Conservation (phyloP, 1,140 invertebrate species). For the Coelopa frigida region DNA sequence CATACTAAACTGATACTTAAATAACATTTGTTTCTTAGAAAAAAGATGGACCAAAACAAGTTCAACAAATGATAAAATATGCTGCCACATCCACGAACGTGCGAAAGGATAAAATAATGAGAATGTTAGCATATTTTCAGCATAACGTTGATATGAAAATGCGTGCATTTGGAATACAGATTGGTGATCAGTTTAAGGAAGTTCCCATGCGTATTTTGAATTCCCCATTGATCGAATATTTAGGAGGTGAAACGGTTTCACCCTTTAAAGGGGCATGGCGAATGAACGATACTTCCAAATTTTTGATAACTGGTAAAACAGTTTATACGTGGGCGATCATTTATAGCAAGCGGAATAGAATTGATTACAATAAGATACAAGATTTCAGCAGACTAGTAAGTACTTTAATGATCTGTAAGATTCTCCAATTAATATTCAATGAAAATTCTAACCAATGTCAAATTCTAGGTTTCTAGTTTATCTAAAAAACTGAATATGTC, state of each 20-base stretch:
- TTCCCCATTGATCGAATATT: slow-evolving; percentile 51
- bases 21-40: slow-evolving; percentile 23
- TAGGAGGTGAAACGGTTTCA: slow-evolving; percentile 9
- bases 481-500: slow-evolving; percentile 5
- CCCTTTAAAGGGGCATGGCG: slow-evolving; percentile 28
- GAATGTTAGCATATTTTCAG: slow-evolving; percentile 46
- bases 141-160: slow-evolving; percentile 49
- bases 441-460: too few relatives aligned
- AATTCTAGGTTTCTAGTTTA: slow-evolving; percentile 4
- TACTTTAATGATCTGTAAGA: not conserved
- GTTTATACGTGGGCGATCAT: slow-evolving; percentile 33
- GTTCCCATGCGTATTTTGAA: slow-evolving; percentile 52
- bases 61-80: slow-evolving; percentile 56
- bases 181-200: slow-evolving; percentile 49
- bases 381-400: not conserved
- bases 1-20: not conserved
- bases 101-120: slow-evolving; percentile 57
- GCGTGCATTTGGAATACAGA: slow-evolving; percentile 53
- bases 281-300: slow-evolving; percentile 8
- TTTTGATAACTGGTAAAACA: slow-evolving; percentile 16
- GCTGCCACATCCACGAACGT: slow-evolving; percentile 55
- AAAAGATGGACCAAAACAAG: slow-evolving; percentile 50
- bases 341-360: slow-evolving; percentile 1
- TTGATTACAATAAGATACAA: too few relatives aligned
- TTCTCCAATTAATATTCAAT: too few relatives aligned